Evolutionary conservation across 2,888 invertebrate species (phyloP).

Genomic region (Seira musarum): DNA sequence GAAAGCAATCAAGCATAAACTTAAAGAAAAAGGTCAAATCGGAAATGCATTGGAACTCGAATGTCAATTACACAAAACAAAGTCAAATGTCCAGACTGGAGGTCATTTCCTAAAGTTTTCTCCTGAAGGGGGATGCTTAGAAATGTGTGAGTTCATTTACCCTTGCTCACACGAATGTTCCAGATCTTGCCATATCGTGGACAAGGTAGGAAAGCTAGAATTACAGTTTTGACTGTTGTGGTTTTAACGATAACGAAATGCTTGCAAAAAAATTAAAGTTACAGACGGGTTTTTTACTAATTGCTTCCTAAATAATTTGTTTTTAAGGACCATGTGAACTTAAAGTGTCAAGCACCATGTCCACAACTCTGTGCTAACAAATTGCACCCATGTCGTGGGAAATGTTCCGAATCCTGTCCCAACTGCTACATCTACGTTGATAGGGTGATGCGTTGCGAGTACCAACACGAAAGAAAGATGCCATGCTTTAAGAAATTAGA

Average conservation of each 20-base stretch:
- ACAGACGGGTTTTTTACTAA: too few relatives aligned
- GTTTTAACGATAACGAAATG: too few relatives aligned
- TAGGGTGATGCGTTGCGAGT: slow-evolving; percentile 72
- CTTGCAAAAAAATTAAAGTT: too few relatives aligned
- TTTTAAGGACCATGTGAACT: slow-evolving; percentile 73
- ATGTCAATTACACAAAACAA: slow-evolving; percentile 65
- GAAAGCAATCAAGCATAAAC: slow-evolving; percentile 66
- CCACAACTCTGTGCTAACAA: slow-evolving; percentile 28
- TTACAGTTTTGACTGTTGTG: too few relatives aligned
- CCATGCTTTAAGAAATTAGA: slow-evolving; percentile 72
- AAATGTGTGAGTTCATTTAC: slow-evolving; percentile 75
- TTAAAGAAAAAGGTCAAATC: slow-evolving; percentile 57
- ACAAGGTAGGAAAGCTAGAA: slow-evolving; percentile 70
- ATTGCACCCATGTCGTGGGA: slow-evolving; percentile 45
- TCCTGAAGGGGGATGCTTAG: slow-evolving; percentile 78
- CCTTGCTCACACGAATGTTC: slow-evolving; percentile 79
- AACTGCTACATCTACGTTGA: slow-evolving; percentile 70
- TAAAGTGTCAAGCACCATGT: slow-evolving; percentile 75
- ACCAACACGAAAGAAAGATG: slow-evolving; percentile 75
- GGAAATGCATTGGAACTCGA: slow-evolving; percentile 64
- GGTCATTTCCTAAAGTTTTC: slow-evolving; percentile 50
- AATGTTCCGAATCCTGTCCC: slow-evolving; percentile 54
- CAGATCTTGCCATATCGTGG: slow-evolving; percentile 77
- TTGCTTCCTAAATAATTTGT: too few relatives aligned
- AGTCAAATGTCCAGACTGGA: slow-evolving; percentile 34